Conservation (phyloP, 2,888 invertebrate genomes). For the Trissoscelio sp. region DNA sequence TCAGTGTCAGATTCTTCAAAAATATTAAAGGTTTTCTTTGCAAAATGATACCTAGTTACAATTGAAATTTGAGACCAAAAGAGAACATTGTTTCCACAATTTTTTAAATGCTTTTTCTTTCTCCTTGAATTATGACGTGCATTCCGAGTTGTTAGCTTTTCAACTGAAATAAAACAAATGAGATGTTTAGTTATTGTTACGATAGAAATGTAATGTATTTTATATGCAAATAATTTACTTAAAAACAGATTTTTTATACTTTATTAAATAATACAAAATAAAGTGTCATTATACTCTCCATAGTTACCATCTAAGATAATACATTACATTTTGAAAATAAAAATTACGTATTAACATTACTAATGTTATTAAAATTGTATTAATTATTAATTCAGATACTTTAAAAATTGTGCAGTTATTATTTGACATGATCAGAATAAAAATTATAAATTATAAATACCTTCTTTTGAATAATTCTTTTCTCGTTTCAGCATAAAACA, state of each 20-base stretch:
- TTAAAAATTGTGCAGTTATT: no score
- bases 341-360: no score
- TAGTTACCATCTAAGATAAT: neutral
- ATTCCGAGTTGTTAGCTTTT: constrained; percentile 10
- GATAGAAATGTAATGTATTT: neutral
- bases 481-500: constrained; percentile 29
- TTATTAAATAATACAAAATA: neutral
- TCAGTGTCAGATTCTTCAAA: constrained; percentile 62
- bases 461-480: constrained; percentile 10
- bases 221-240: neutral
- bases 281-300: neutral
- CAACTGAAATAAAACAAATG: neutral
- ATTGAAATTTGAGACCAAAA: constrained; percentile 78
- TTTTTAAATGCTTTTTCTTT: constrained; percentile 3
- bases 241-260: neutral
- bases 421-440: neutral
- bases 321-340: neutral
- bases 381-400: no score
- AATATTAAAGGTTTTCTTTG: constrained; percentile 68
- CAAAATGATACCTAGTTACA: constrained; percentile 77
- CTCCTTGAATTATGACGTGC: neutral
- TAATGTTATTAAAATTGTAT: no score
- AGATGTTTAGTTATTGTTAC: neutral
- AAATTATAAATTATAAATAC: constrained; percentile 1
- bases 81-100: constrained; percentile 74